Percentiles rank a stretch among this genome's conserved stretches.
phyloP scores from a whole-genome alignment of 2,888 invertebrate species.

The Philonicus albiceps region DNA sequence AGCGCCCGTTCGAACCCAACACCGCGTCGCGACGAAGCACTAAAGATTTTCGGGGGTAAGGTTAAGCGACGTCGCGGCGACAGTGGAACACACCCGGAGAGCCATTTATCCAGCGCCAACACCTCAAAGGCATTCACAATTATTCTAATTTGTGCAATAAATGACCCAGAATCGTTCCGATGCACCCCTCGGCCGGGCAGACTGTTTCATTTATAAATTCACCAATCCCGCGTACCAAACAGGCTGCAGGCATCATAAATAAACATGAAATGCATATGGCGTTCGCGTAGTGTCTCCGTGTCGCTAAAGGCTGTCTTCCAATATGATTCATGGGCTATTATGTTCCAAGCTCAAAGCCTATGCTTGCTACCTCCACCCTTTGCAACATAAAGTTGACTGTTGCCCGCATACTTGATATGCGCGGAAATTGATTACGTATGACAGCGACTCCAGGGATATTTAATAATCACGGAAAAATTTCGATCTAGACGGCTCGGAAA shows the following conservation, averaged over 20 bases:
- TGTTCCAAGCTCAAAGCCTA: neutral
- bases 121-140: neutral
- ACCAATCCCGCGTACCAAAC: neutral
- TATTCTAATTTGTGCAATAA: neutral
- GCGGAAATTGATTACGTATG: neutral
- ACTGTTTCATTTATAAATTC: neutral
- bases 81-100: neutral
- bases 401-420: neutral
- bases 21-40: neutral
- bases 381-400: neutral
- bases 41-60: neutral
- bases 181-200: neutral
- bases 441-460: neutral
- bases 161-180: neutral
- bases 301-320: neutral
- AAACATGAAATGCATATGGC: constrained; percentile 26
- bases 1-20: neutral
- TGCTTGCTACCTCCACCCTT: neutral
- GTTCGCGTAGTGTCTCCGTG: neutral
- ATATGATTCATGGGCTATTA: constrained; percentile 33
- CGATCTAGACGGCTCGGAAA: neutral
- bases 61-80: neutral
- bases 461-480: neutral
- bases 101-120: neutral
- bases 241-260: neutral